A percentile compares a stretch with the other conserved stretches of the same genome.
phyloP scores from a whole-genome alignment of 2,113 vertebrate species.

The Nannobrachium achirus region DNA sequence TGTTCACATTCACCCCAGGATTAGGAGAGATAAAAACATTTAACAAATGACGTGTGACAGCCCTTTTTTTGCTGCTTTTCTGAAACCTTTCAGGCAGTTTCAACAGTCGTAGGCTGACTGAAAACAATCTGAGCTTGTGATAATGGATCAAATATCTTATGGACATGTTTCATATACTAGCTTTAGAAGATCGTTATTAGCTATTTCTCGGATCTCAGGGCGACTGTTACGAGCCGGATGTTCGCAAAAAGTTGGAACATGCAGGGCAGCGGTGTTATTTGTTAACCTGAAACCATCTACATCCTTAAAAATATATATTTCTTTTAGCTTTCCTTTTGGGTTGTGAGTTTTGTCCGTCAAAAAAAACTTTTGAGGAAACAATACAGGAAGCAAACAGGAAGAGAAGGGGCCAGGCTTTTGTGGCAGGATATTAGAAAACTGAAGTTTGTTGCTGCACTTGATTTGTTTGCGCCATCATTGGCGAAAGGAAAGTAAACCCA shows the following conservation, averaged over 20 bases:
- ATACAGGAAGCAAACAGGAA: constrained; percentile 32
- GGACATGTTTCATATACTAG: too few species aligned
- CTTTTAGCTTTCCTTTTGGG: constrained; percentile 21
- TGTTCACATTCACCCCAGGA: constrained; percentile 3
- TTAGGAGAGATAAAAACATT: constrained; percentile 21
- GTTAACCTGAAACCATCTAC: constrained; percentile 1
- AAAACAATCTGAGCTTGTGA: too few species aligned
- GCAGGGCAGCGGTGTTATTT: too few species aligned
- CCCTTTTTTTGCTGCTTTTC: constrained; percentile 12
- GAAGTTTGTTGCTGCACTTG: constrained; percentile 8
- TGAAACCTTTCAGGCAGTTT: background rate
- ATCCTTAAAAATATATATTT: constrained; percentile 20
- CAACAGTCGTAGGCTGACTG: too few species aligned
- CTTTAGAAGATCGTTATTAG: too few species aligned
- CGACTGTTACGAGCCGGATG: too few species aligned
- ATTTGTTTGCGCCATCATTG: constrained; percentile 26
- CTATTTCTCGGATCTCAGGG: too few species aligned
- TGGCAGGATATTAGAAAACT: constrained; percentile 24
- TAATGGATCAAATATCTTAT: too few species aligned
- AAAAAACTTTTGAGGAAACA: constrained; percentile 25
- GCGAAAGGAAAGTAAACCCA: constrained; percentile 32
- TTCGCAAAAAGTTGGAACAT: too few species aligned
- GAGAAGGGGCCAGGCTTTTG: constrained; percentile 8
- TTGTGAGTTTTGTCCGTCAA: constrained; percentile 26
- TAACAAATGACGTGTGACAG: constrained; percentile 15